Evolutionary conservation across 2,113 vertebrate species (phyloP).

Genomic region (Clinocottus analis): DNA sequence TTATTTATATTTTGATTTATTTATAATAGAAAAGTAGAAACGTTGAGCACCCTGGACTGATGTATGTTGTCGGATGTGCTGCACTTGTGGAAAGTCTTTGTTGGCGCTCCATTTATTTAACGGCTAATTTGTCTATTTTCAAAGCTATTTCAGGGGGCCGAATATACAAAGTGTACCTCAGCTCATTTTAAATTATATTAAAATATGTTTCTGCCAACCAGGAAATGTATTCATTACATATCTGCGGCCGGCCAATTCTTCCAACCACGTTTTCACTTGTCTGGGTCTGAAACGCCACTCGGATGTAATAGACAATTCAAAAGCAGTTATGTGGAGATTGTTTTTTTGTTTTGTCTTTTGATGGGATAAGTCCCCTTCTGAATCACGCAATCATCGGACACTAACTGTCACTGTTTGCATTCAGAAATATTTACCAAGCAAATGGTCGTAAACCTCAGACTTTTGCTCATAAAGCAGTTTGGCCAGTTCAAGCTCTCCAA

Average conservation of each 20-base stretch:
- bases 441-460: conserved; percentile 43
- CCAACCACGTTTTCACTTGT: conserved; percentile 29
- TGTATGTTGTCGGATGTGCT: conserved; percentile 1
- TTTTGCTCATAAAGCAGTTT: conserved; percentile 12
- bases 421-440: conserved; percentile 57
- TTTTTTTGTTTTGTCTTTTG: conserved; percentile 34
- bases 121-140: conserved; percentile 46
- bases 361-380: conserved; percentile 44
- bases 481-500: not conserved
- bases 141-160: conserved; percentile 46
- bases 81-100: conserved; percentile 31
- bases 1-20: too few relatives aligned
- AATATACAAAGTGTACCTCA: conserved; percentile 42
- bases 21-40: not conserved
- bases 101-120: conserved; percentile 43
- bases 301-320: conserved; percentile 54
- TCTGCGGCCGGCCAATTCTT: conserved; percentile 26
- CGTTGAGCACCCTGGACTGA: not conserved
- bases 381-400: conserved; percentile 53
- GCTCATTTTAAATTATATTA: conserved; percentile 66
- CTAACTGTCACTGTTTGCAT: conserved; percentile 65
- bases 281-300: conserved; percentile 33
- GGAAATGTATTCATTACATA: conserved; percentile 68
- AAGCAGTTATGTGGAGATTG: conserved; percentile 46
- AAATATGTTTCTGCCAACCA: conserved; percentile 61